Evolutionary conservation across 2,113 vertebrate species (phyloP), one percentile per base, ranked within the genome.

Genomic region (Daboia siamensis): DNA sequence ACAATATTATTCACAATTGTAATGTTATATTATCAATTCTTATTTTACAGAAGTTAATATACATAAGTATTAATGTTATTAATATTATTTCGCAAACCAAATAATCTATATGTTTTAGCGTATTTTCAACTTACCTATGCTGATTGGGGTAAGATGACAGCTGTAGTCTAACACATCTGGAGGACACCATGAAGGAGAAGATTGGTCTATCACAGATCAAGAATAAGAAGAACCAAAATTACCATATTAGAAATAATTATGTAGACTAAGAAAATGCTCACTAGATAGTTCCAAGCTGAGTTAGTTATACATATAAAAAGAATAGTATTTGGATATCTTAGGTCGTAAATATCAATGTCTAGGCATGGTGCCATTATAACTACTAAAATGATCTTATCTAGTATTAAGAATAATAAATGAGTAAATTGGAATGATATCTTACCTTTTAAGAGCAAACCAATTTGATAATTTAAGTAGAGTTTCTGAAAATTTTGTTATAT

Each of bases 371-470:
- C 94, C 90, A 44, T 44, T 90, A 4, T 7, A 94, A 87, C n/a
- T 94, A 33, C n/a, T 80, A 21, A 55, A 12, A 5, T 87, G 5
- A 46, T 4, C 12, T 91, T 57, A 89, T 51, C 1, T 90, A 61
- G 10, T 24, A 5, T 51, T 9, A 94, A 90, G 94, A n/a, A n/a
- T 12, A 23, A 24, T 17, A 90, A 0, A 1, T 54, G 48, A 0
- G 0, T 90, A 46, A 95, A 51, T 56, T 57, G 0, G 0, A 4
- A 56, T 23, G 54, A 11, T n/a, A 33, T 94, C 97, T 93, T 98
- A 98, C 99, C 99, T 90, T 90, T 90, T 98, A 98, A 93, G 96
- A 95, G 93, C 97, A 94, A 91, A 97, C 98, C 92, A 48, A 46
- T 94, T 96, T 97, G 94, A 98, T 93, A 97, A 98, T 97, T 94